phyloP scores from a whole-genome alignment of 2,113 vertebrate species.

The Tursiops truncatus region DNA sequence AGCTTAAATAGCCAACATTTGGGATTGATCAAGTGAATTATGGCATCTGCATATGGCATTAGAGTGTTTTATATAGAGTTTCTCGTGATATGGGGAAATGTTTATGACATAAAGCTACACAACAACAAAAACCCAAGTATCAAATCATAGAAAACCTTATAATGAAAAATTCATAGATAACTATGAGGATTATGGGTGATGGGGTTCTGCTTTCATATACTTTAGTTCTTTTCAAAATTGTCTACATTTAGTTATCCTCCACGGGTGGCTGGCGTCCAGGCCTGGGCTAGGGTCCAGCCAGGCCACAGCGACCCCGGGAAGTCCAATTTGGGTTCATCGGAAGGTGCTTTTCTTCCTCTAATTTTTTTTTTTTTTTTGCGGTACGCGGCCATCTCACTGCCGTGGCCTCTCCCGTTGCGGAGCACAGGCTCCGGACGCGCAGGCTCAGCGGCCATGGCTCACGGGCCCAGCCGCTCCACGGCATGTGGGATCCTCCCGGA shows the following conservation, averaged over 20 bases:
- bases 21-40: neutral
- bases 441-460: too few species aligned
- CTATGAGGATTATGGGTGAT: neutral
- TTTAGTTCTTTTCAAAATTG: neutral
- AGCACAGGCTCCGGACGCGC: too few species aligned
- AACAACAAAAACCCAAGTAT: neutral
- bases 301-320: neutral
- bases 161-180: neutral
- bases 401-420: too few species aligned
- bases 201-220: neutral
- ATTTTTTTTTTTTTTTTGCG: too few species aligned
- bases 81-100: neutral
- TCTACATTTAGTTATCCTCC: neutral
- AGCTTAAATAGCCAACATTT: neutral
- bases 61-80: neutral
- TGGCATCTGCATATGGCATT: neutral
- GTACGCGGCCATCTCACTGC: too few species aligned
- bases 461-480: too few species aligned
- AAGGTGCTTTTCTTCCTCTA: neutral
- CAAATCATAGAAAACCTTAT: neutral
- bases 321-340: neutral
- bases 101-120: neutral
- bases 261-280: neutral
- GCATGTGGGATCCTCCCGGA: too few species aligned
- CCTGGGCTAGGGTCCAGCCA: neutral